A percentile compares a stretch with the other conserved stretches of the same genome.
Conservation (phyloP, 2,888 invertebrate species). For the Monochamus alternatus region DNA sequence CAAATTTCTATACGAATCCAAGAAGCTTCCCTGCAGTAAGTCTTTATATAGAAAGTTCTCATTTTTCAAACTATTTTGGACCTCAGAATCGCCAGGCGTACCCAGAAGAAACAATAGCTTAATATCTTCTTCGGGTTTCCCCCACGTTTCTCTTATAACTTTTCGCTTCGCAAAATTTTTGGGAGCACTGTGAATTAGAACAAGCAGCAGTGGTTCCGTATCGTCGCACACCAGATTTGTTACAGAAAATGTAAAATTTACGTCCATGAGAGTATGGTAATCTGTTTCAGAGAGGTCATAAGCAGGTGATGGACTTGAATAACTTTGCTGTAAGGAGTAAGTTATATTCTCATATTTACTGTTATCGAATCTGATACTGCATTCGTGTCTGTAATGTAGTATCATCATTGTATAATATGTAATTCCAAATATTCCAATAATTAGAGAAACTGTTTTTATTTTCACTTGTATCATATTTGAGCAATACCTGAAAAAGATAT, state of each 20-base stretch:
- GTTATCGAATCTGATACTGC: too few species aligned
- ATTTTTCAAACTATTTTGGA: slow-evolving; percentile 61
- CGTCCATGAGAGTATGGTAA: slow-evolving; percentile 47
- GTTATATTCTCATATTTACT: slow-evolving; percentile 10
- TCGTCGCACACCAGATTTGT: slow-evolving; percentile 44
- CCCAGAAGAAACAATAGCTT: slow-evolving; percentile 76
- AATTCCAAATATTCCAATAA: not conserved
- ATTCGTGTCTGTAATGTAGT: too few species aligned
- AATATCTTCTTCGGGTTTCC: slow-evolving; percentile 72
- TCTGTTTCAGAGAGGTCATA: slow-evolving; percentile 45
- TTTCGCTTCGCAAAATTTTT: slow-evolving; percentile 76
- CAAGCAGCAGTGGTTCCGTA: slow-evolving; percentile 70
- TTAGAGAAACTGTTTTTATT: too few species aligned
- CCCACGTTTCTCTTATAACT: slow-evolving; percentile 84
- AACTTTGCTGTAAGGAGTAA: not conserved
- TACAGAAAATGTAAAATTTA: slow-evolving; percentile 46
- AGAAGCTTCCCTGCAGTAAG: slow-evolving; percentile 83
- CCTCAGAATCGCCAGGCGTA: not conserved
- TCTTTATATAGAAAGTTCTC: slow-evolving; percentile 78
- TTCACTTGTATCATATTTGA: not conserved
- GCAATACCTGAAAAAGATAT: not conserved
- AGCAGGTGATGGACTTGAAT: too few species aligned
- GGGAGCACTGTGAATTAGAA: slow-evolving; percentile 82
- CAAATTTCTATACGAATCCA: slow-evolving; percentile 85
- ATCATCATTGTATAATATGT: too few species aligned